Percentiles rank a stretch among this genome's conserved stretches.
phyloP scores from a whole-genome alignment of 2,888 invertebrate species.

The Ischnura elegans region DNA sequence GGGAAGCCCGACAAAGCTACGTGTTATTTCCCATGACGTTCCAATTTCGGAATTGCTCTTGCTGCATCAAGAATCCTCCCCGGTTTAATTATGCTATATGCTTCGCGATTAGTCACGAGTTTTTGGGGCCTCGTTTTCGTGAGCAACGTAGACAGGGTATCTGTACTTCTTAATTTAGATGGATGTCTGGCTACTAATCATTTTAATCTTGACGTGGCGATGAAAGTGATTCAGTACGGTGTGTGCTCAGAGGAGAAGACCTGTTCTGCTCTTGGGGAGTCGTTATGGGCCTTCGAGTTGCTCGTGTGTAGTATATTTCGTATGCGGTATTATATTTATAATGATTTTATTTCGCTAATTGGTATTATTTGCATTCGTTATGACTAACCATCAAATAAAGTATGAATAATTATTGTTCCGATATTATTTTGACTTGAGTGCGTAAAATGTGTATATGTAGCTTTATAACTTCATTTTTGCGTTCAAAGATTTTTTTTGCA shows the following conservation, averaged over 20 bases:
- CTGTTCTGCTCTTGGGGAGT: no score
- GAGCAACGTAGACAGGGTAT: neutral
- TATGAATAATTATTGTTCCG: no score
- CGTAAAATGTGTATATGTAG: no score
- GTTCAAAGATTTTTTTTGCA: no score
- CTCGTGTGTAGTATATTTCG: no score
- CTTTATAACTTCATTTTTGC: no score
- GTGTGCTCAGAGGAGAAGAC: neutral
- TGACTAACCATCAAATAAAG: no score
- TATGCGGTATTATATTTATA: no score
- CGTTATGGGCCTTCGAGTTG: no score
- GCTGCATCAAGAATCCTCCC: slow-evolving; percentile 2
- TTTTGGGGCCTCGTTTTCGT: neutral
- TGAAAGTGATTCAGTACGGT: neutral
- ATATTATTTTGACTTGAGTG: no score
- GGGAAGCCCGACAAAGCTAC: slow-evolving; percentile 44
- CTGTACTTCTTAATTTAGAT: neutral
- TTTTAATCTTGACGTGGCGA: neutral
- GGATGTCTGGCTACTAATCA: neutral
- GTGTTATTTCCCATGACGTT: slow-evolving; percentile 54
- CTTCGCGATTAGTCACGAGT: slow-evolving; percentile 17
- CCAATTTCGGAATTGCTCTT: slow-evolving; percentile 33
- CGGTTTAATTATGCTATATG: slow-evolving; percentile 19
- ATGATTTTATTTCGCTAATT: no score
- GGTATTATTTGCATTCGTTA: no score